Conservation (phyloP, 2,888 invertebrate genomes). For the Pelosia muscerda region DNA sequence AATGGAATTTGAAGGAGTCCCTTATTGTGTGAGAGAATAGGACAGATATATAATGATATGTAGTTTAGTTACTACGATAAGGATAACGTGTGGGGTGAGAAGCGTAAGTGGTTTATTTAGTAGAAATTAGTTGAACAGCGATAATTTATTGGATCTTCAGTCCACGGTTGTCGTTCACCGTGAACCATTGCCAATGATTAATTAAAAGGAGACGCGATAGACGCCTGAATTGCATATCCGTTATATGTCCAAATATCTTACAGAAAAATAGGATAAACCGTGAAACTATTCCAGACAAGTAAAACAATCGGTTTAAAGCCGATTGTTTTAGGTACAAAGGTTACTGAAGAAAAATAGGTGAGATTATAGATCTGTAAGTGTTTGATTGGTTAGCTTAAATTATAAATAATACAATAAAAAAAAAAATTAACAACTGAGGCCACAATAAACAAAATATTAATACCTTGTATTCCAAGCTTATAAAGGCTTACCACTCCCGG, state of each 20-base stretch:
- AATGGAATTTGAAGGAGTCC: not conserved
- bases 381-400: too few relatives aligned
- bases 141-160: too few relatives aligned
- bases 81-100: not conserved
- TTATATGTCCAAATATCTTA: not conserved
- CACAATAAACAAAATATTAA: not conserved
- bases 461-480: not conserved
- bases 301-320: not conserved
- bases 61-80: not conserved
- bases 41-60: not conserved
- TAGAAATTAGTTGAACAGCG: too few relatives aligned
- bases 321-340: too few relatives aligned
- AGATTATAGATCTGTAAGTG: too few relatives aligned
- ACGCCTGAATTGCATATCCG: too few relatives aligned
- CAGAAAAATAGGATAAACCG: not conserved
- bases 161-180: too few relatives aligned
- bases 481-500: not conserved
- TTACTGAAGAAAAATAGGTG: not conserved
- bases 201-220: too few relatives aligned
- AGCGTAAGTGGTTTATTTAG: not conserved
- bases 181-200: too few relatives aligned
- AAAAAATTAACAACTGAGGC: not conserved
- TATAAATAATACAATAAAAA: too few relatives aligned
- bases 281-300: not conserved
- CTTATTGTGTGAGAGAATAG: conserved; percentile 2